Percentiles rank a stretch among this genome's conserved stretches.
phyloP scores from a whole-genome alignment of 2,888 invertebrate genomes.

The Blomia tropicalis region DNA sequence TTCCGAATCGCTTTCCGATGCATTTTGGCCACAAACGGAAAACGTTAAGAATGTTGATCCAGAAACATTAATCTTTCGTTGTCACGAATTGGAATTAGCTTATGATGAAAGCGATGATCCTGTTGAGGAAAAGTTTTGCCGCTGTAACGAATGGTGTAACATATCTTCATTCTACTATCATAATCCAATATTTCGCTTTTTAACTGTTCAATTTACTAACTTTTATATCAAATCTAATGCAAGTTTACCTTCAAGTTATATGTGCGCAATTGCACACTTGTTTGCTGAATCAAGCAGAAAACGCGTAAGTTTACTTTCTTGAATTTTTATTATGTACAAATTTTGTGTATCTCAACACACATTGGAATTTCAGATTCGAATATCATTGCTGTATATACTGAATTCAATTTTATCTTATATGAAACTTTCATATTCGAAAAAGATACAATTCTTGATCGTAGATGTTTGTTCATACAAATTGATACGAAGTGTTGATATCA shows the following conservation, averaged over 20 bases:
- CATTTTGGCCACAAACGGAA: not conserved
- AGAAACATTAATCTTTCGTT: too few species aligned
- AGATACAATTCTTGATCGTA: not conserved
- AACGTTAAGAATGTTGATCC: too few species aligned
- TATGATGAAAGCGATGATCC: not conserved
- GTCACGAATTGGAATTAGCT: not conserved
- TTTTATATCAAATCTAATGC: not conserved
- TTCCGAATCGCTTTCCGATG: not conserved
- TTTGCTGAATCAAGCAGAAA: not conserved
- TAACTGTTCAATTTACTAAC: not conserved
- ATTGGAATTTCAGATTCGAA: too few species aligned
- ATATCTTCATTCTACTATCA: constrained; percentile 7
- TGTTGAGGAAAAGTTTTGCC: not conserved
- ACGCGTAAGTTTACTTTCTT: not conserved
- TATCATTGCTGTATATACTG: not conserved
- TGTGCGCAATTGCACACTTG: not conserved
- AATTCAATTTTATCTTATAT: not conserved
- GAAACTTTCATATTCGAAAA: not conserved
- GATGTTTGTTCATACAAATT: not conserved
- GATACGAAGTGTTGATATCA: not conserved
- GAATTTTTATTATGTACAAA: not conserved
- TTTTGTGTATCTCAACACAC: not conserved
- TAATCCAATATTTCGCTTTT: constrained; percentile 6
- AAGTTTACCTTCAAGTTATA: not conserved
- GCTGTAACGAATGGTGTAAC: constrained; percentile 8